phyloP scores from a whole-genome alignment of 1,140 invertebrate species.

The Drosophila kohkoa region DNA sequence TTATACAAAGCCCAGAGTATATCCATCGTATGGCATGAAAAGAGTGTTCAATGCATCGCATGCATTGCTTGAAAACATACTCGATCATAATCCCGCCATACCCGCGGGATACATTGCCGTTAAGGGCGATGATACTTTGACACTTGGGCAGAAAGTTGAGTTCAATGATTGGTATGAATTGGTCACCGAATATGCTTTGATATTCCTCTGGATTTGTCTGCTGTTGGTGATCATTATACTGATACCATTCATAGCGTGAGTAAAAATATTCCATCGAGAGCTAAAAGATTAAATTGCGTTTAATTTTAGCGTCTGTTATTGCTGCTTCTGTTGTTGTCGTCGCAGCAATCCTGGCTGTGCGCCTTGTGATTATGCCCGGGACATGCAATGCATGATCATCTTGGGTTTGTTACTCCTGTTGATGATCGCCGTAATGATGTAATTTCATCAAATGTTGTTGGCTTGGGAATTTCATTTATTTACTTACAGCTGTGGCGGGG shows the following conservation, averaged over 20 bases:
- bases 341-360: conserved; percentile 90
- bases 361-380: conserved; percentile 92
- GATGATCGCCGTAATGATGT: conserved; percentile 91
- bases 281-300: neutral
- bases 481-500: conserved; percentile 88
- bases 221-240: conserved; percentile 87
- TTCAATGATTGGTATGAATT: conserved; percentile 86
- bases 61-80: conserved; percentile 32
- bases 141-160: conserved; percentile 79
- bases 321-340: conserved; percentile 94
- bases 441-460: conserved; percentile 84
- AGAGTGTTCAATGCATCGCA: conserved; percentile 53
- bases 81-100: conserved; percentile 30
- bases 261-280: neutral
- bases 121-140: conserved; percentile 32
- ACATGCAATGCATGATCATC: conserved; percentile 88
- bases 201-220: conserved; percentile 86
- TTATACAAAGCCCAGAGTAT: neutral
- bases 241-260: conserved; percentile 88
- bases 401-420: conserved; percentile 90
- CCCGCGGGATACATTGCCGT: conserved; percentile 57
- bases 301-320: conserved; percentile 88
- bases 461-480: conserved; percentile 5
- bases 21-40: conserved; percentile 15
- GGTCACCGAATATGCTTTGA: conserved; percentile 86